Evolutionary conservation across 30 jellyfish, hydroid and myxozoan genomes (phyloP), one percentile per base, ranked within the genome.

Genomic region (Aurelia aurita complex sp. Pacific): DNA sequence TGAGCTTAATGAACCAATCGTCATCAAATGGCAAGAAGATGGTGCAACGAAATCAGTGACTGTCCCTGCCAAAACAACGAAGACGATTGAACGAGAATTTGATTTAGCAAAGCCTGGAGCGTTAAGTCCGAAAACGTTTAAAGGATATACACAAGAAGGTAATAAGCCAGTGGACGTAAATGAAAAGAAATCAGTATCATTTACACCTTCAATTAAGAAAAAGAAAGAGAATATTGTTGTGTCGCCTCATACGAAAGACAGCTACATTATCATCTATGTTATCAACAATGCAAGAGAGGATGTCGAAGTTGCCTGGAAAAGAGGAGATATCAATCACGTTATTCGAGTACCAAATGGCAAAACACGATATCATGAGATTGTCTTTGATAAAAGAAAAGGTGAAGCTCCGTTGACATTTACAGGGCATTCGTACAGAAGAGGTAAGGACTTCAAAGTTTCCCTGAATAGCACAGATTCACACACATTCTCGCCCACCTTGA

Each of bases 51-150:
- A 16, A 36, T 46, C 50, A 2, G 19, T 19, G 42, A 63, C 34
- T 8, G 80, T 84, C 4, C 71, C 66, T n/a, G 77, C 79, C 0
- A 62, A 64, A 43, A 12, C 82, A 1, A 73, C 76, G 38, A 19
- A 29, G 14, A 10, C 86, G 11, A 66, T 23, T 0, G 87, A 84
- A 7, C 32, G 74, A 23, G n/a, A 64, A 8, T 40, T 61, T 43
- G 76, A 84, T 32, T 63, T 77, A 29, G 43, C 57, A 16, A 67
- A 38, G 12, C 87, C 93, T 9, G 93, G 93, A 10, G 93, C 93
- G 9, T 64, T 84, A 32, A 64, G 93, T 60, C 93, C 93, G 7
- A 61, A 73, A 15, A 17, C 68, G 54, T 84, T 84, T 65, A 84
- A 36, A 13, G 93, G 67, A 19, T 60, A 57, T 10, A 52, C 36